Evolutionary conservation across 2,888 invertebrate genomes (phyloP).

Genomic region (Boloria selene): DNA sequence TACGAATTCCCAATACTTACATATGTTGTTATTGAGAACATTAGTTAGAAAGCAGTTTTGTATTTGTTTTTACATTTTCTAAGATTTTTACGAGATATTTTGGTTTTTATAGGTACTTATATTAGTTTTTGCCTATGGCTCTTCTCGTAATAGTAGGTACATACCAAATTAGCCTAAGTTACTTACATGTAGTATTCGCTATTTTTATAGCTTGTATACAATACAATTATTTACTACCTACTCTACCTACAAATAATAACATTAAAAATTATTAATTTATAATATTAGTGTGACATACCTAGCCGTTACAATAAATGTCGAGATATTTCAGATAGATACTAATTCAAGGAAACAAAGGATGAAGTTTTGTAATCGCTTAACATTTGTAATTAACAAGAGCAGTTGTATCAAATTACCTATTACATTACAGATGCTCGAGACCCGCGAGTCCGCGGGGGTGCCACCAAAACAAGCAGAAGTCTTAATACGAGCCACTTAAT

Average conservation of each 20-base stretch:
- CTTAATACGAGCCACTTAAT: conserved; percentile 57
- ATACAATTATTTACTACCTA: too few species aligned
- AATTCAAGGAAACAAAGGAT: neutral
- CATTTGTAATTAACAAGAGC: conserved; percentile 15
- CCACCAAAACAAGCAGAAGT: conserved; percentile 51
- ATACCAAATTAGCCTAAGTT: too few species aligned
- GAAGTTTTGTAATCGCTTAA: neutral
- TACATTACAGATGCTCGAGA: conserved; percentile 47
- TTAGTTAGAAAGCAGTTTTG: conserved; percentile 31
- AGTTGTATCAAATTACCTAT: conserved; percentile 51
- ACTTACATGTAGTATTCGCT: too few species aligned
- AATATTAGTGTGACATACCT: neutral
- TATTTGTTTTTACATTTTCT: conserved; percentile 9
- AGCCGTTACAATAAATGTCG: neutral
- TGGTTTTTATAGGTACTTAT: neutral
- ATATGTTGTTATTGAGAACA: conserved; percentile 55
- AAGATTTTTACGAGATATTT: too few species aligned
- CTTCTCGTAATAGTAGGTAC: too few species aligned
- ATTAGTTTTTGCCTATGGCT: too few species aligned
- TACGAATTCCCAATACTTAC: conserved; percentile 65
- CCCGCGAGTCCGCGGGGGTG: conserved; percentile 49
- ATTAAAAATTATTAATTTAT: too few species aligned
- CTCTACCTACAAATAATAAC: too few species aligned
- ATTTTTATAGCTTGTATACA: too few species aligned
- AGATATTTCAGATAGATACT: neutral